phyloP scores from a whole-genome alignment of 2,888 invertebrate genomes.

The Leptinotarsa tumamoca region DNA sequence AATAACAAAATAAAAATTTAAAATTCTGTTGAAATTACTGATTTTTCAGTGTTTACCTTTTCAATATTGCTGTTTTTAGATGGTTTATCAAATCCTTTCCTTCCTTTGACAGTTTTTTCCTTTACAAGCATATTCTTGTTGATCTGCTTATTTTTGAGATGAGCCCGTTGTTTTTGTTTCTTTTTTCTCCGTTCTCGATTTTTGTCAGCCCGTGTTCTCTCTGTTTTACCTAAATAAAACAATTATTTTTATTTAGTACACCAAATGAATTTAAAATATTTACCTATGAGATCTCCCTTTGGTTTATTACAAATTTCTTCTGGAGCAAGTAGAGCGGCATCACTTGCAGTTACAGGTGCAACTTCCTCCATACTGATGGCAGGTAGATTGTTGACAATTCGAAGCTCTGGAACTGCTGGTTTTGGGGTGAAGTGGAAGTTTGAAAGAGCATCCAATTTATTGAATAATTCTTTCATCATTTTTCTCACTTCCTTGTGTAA shows the following conservation, averaged over 20 bases:
- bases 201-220: conserved; percentile 87
- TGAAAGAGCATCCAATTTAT: conserved; percentile 89
- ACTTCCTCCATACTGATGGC: conserved; percentile 96
- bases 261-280: conserved; percentile 21
- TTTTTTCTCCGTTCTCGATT: conserved; percentile 89
- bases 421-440: conserved; percentile 96
- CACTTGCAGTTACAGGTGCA: conserved; percentile 88
- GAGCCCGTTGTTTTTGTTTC: conserved; percentile 79
- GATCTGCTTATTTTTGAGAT: conserved; percentile 62
- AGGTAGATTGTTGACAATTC: conserved; percentile 90
- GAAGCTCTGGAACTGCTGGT: conserved; percentile 85
- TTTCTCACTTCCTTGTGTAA: conserved; percentile 83
- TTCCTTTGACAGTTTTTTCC: conserved; percentile 67
- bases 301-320: conserved; percentile 82
- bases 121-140: conserved; percentile 63
- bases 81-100: conserved; percentile 69
- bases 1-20: conserved; percentile 37
- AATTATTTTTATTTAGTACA: not conserved
- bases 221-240: conserved; percentile 71
- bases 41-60: conserved; percentile 65
- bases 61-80: conserved; percentile 75
- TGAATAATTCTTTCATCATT: conserved; percentile 81
- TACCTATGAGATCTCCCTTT: conserved; percentile 70
- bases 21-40: too few species aligned
- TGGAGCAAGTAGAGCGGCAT: conserved; percentile 88